Evolutionary conservation across 2,797 vertebrate species (phyloP).

Genomic region (Schizopygopsis malacanthus): DNA sequence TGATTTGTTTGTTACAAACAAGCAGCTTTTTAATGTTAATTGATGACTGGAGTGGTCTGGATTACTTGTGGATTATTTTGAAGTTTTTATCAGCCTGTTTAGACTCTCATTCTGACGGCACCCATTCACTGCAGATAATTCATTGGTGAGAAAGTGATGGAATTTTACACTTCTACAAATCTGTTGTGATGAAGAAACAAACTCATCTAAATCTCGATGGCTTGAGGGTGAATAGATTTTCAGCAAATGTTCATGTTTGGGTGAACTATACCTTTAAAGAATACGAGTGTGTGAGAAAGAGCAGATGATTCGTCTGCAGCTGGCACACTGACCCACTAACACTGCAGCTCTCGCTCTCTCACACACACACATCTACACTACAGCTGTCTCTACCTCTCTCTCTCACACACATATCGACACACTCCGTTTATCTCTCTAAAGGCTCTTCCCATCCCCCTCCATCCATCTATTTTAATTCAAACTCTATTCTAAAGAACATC

Average conservation of each 20-base stretch:
- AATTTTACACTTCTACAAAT: not conserved
- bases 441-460: not conserved
- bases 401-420: not conserved
- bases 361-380: slow-evolving; percentile 40
- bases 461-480: not conserved
- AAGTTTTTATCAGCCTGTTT: not conserved
- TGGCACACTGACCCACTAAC: slow-evolving; percentile 83
- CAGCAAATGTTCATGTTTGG: not conserved
- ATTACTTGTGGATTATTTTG: not conserved
- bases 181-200: not conserved
- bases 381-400: slow-evolving; percentile 7
- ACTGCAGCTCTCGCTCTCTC: slow-evolving; percentile 56
- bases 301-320: slow-evolving; percentile 60
- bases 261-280: not conserved
- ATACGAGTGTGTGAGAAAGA: slow-evolving; percentile 27
- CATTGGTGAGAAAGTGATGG: not conserved
- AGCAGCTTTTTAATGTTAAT: not conserved
- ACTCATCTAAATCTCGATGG: not conserved
- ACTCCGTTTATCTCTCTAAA: not conserved
- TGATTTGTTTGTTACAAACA: not conserved
- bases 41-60: not conserved
- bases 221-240: not conserved
- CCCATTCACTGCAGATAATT: not conserved
- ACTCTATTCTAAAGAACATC: not conserved
- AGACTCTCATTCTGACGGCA: not conserved